Percentiles rank a stretch among this genome's conserved stretches.
phyloP scores from a whole-genome alignment of 2,888 invertebrate genomes.

The Pseudanteris insignis region DNA sequence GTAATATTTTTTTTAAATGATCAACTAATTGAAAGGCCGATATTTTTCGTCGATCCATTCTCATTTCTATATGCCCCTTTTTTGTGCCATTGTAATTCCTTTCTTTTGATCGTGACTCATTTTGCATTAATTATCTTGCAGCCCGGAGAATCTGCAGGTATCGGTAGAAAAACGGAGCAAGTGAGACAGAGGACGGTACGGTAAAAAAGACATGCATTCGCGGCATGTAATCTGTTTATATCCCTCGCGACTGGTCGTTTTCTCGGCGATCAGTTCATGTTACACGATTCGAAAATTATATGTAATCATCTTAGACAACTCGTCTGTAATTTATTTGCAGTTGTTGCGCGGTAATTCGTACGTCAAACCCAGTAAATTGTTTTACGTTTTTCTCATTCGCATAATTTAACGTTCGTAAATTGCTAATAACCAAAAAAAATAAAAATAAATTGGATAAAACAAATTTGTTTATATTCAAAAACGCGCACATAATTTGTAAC shows the following conservation, averaged over 20 bases:
- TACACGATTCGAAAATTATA: slow-evolving; percentile 50
- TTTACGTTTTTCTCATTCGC: slow-evolving; percentile 2
- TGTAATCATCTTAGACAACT: slow-evolving; percentile 40
- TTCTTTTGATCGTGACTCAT: slow-evolving; percentile 41
- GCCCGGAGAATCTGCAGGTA: slow-evolving; percentile 46
- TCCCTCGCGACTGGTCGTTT: slow-evolving; percentile 49
- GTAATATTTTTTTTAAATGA: not conserved
- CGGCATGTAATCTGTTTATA: slow-evolving; percentile 55
- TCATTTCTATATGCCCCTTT: slow-evolving; percentile 6
- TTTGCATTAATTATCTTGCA: slow-evolving; percentile 49
- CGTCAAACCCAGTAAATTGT: slow-evolving; percentile 26
- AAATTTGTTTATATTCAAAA: too few relatives aligned
- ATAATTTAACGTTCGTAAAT: too few relatives aligned
- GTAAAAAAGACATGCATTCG: slow-evolving; percentile 49
- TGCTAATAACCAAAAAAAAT: too few relatives aligned
- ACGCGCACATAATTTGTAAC: too few relatives aligned
- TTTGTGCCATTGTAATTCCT: slow-evolving; percentile 25
- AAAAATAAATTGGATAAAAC: too few relatives aligned
- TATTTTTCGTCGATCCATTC: slow-evolving; percentile 11
- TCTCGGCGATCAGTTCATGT: slow-evolving; percentile 47
- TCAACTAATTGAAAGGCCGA: slow-evolving; percentile 20
- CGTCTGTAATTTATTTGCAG: slow-evolving; percentile 39
- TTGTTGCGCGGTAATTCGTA: slow-evolving; percentile 27
- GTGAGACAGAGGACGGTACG: slow-evolving; percentile 24
- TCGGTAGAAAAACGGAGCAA: slow-evolving; percentile 40